These are phyloP conservation scores for Poeciliopsis presidionis DNA, from an alignment of 2,797 vertebrate species.

Conservation along the genomic window DNA sequence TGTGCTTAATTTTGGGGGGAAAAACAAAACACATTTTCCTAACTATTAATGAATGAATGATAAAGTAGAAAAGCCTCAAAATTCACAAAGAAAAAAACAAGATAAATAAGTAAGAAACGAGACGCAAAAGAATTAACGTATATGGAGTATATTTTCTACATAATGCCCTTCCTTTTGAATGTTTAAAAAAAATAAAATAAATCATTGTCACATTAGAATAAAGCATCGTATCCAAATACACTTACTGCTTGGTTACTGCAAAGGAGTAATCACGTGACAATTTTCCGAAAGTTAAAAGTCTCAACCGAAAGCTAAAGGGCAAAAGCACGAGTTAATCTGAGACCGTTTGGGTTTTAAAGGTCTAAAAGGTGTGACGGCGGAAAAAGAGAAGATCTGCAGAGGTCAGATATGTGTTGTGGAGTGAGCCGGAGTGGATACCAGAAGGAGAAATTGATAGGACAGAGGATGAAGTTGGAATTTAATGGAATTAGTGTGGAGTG, in stretches of 20 bases:
- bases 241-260: too few relatives aligned
- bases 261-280: too few relatives aligned
- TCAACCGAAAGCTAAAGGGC: not conserved
- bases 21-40: too few relatives aligned
- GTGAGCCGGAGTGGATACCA: slow-evolving; percentile 12
- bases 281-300: too few relatives aligned
- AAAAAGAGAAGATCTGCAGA: slow-evolving; percentile 13
- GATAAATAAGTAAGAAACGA: not conserved
- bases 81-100: not conserved
- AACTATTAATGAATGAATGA: not conserved
- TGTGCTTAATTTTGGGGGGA: too few relatives aligned
- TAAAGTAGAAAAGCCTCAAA: not conserved
- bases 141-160: not conserved
- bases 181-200: too few relatives aligned
- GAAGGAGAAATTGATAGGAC: slow-evolving; percentile 1
- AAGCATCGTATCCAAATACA: too few relatives aligned
- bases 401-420: slow-evolving; percentile 29
- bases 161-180: not conserved
- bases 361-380: slow-evolving; percentile 9
- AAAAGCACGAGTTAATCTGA: slow-evolving; percentile 12
- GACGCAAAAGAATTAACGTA: not conserved
- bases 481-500: slow-evolving; percentile 11
- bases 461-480: slow-evolving; percentile 3
- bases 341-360: slow-evolving; percentile 4
- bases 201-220: too few relatives aligned